Conservation (phyloP, 2,888 invertebrate species). For the Auanema sp. region DNA sequence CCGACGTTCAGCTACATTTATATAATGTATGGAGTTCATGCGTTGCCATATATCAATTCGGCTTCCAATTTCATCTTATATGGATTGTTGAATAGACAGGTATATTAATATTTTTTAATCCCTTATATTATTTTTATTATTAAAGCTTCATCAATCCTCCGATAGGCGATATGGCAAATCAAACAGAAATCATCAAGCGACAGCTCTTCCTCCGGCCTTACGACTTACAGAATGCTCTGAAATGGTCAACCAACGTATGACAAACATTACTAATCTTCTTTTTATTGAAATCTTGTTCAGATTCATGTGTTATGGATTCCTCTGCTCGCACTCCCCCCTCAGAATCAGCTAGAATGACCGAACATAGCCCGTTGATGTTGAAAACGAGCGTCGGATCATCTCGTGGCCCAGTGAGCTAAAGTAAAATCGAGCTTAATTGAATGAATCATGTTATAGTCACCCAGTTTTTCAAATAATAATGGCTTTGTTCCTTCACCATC, state of each 20-base stretch:
- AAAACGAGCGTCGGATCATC: slow-evolving; percentile 2
- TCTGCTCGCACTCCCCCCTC: slow-evolving; percentile 14
- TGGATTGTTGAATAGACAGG: slow-evolving; percentile 52
- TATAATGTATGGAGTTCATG: slow-evolving; percentile 62
- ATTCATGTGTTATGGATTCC: slow-evolving; percentile 5
- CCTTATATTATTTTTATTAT: not conserved
- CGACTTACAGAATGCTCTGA: slow-evolving; percentile 19
- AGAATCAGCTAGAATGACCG: slow-evolving; percentile 3
- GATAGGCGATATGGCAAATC: not conserved
- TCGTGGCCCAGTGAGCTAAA: not conserved
- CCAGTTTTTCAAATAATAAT: too few species aligned
- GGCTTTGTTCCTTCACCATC: too few species aligned
- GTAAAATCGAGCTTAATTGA: too few species aligned
- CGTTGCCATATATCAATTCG: slow-evolving; percentile 61
- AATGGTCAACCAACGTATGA: slow-evolving; percentile 16
- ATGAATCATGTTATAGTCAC: too few species aligned
- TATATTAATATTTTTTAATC: slow-evolving; percentile 8
- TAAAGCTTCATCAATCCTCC: slow-evolving; percentile 16
- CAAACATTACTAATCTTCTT: too few species aligned
- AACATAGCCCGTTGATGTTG: too few species aligned
- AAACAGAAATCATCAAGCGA: not conserved
- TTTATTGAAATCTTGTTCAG: slow-evolving; percentile 3
- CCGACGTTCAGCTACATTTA: slow-evolving; percentile 51
- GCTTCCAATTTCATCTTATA: slow-evolving; percentile 61
- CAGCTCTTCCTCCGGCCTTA: slow-evolving; percentile 11